phyloP scores from a whole-genome alignment of 1,140 invertebrate genomes.

The Eumaeus atala region DNA sequence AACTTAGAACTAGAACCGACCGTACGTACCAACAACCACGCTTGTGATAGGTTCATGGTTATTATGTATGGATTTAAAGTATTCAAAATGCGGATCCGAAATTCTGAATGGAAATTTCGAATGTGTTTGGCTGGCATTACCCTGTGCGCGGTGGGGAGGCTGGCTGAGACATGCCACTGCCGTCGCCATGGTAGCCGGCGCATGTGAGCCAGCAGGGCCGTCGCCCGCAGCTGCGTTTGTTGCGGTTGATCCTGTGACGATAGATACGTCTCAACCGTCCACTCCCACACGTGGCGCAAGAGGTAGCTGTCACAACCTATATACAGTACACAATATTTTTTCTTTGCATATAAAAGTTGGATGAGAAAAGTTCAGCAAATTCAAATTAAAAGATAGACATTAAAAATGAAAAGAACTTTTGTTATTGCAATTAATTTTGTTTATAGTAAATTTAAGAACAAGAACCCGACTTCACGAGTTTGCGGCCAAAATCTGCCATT shows the following conservation, averaged over 20 bases:
- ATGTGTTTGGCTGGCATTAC: no score
- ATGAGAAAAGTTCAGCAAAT: background rate
- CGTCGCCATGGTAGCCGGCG: slow-evolving; percentile 32
- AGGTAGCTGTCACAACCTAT: slow-evolving; percentile 33
- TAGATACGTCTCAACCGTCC: slow-evolving; percentile 28
- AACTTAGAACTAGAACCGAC: no score
- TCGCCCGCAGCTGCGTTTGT: background rate
- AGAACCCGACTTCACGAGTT: no score
- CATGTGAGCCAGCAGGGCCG: slow-evolving; percentile 28
- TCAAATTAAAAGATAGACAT: background rate
- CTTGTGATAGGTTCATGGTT: no score
- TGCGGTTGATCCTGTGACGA: background rate
- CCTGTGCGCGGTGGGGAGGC: slow-evolving; percentile 32
- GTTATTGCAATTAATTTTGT: no score
- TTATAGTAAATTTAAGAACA: no score
- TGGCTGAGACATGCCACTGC: slow-evolving; percentile 34
- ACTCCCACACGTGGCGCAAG: slow-evolving; percentile 40
- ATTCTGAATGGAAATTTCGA: no score
- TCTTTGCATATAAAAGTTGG: background rate
- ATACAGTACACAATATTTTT: background rate
- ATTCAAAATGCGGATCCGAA: no score
- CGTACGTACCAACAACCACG: no score
- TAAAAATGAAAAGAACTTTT: no score
- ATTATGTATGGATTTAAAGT: no score
- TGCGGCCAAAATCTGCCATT: no score